A percentile compares a stretch with the other conserved stretches of the same genome.
phyloP scores from a whole-genome alignment of 2,797 vertebrate genomes.

The Spinibarbus caldwelli region DNA sequence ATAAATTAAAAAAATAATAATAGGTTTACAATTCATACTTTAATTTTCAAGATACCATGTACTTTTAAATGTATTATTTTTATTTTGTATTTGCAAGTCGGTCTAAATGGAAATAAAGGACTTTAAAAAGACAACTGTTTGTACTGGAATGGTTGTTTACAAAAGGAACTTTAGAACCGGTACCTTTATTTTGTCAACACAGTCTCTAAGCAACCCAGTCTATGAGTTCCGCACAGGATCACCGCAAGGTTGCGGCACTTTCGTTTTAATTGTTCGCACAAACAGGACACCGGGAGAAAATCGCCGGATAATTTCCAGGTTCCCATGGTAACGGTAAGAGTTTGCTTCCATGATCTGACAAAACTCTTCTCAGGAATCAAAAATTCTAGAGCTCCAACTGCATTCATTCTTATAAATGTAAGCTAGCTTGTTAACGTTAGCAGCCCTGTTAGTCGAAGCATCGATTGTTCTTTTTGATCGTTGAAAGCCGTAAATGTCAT shows the following conservation, averaged over 20 bases:
- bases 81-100: not conserved
- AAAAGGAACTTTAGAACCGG: not conserved
- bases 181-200: conserved; percentile 36
- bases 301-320: not conserved
- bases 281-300: not conserved
- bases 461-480: not conserved
- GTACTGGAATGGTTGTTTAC: not conserved
- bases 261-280: not conserved
- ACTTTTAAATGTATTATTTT: not conserved
- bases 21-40: too few species aligned
- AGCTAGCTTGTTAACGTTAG: conserved; percentile 14
- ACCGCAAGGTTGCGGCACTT: not conserved
- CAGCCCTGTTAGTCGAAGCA: not conserved
- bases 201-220: too few species aligned
- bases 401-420: conserved; percentile 1
- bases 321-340: conserved; percentile 43
- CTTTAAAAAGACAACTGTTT: not conserved
- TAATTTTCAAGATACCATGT: not conserved
- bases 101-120: not conserved
- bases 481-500: too few species aligned
- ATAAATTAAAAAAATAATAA: too few species aligned
- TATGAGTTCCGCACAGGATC: conserved; percentile 3
- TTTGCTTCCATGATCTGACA: not conserved
- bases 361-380: not conserved
- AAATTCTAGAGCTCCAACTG: not conserved